Evolutionary conservation across 2,113 vertebrate genomes (phyloP).

Genomic region (Campylorhamphus procurvoides): DNA sequence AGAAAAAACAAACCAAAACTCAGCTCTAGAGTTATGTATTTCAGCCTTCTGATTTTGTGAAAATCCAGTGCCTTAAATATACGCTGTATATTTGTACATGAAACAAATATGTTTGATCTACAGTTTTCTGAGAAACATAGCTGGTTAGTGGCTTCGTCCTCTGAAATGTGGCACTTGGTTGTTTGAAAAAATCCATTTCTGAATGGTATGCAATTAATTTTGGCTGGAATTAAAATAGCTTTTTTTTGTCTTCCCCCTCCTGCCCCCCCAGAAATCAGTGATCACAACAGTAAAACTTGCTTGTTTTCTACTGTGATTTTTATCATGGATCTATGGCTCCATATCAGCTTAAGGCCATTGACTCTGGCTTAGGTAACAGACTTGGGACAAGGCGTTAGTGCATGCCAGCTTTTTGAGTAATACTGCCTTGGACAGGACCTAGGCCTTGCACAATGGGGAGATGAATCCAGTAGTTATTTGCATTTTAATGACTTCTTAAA

Average conservation of each 20-base stretch:
- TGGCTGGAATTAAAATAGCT: slow-evolving; percentile 1
- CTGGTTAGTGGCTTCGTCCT: not conserved
- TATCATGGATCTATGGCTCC: not conserved
- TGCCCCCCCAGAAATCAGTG: not conserved
- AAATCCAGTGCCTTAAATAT: slow-evolving; percentile 34
- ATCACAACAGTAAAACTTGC: slow-evolving; percentile 46
- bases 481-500: not conserved
- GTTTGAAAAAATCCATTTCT: slow-evolving; percentile 3
- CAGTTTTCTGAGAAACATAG: not conserved
- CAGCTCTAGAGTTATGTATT: slow-evolving; percentile 29
- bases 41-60: slow-evolving; percentile 34
- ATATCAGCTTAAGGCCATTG: slow-evolving; percentile 36
- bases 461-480: not conserved
- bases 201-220: slow-evolving; percentile 54
- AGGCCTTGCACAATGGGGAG: not conserved
- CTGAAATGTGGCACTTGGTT: not conserved
- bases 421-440: not conserved
- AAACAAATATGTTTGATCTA: slow-evolving; percentile 23
- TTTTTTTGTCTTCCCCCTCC: too few relatives aligned
- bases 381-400: not conserved
- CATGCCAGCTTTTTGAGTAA: not conserved
- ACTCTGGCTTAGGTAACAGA: not conserved
- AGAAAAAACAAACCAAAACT: not conserved
- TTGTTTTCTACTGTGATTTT: slow-evolving; percentile 49
- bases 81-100: not conserved